A percentile compares a stretch with the other conserved stretches of the same genome.
These are phyloP conservation scores for Agrochola macilenta DNA, from an alignment of 2,888 invertebrate species.

Conservation along the genomic window DNA sequence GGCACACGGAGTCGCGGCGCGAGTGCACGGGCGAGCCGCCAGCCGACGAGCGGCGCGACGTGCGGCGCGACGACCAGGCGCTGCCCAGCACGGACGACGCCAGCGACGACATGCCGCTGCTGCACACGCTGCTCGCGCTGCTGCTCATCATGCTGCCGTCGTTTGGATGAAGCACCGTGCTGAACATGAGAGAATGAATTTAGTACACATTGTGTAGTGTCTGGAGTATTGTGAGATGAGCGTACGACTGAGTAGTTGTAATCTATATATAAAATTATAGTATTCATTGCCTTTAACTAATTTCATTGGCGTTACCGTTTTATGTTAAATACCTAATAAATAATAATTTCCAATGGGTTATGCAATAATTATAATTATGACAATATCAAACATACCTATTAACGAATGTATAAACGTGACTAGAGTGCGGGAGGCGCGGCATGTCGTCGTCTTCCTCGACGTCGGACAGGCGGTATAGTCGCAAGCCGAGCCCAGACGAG, in stretches of 20 bases:
- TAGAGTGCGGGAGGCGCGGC: constrained; percentile 94
- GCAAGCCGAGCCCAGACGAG: constrained; percentile 94
- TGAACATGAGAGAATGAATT: constrained; percentile 71
- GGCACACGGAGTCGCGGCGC: constrained; percentile 95
- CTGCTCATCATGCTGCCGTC: constrained; percentile 94
- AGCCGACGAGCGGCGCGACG: constrained; percentile 90
- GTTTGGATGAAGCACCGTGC: constrained; percentile 97
- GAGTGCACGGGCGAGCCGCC: constrained; percentile 91
- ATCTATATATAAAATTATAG: neutral
- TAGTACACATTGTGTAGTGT: neutral
- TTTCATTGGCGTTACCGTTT: neutral
- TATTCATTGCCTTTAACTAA: neutral
- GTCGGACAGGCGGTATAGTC: constrained; percentile 92
- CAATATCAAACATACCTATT: constrained; percentile 88
- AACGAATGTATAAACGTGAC: constrained; percentile 96
- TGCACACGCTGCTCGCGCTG: constrained; percentile 91
- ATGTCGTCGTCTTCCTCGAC: constrained; percentile 95
- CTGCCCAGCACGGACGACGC: constrained; percentile 86
- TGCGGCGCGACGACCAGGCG: constrained; percentile 92
- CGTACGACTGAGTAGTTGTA: neutral
- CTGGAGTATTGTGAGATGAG: neutral
- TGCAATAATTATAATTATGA: neutral
- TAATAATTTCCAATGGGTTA: neutral
- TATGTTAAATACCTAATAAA: neutral
- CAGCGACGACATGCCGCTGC: constrained; percentile 91